These are phyloP conservation scores for Isurus oxyrinchus DNA, from an alignment of 2,113 vertebrate species.

Conservation along the genomic window DNA sequence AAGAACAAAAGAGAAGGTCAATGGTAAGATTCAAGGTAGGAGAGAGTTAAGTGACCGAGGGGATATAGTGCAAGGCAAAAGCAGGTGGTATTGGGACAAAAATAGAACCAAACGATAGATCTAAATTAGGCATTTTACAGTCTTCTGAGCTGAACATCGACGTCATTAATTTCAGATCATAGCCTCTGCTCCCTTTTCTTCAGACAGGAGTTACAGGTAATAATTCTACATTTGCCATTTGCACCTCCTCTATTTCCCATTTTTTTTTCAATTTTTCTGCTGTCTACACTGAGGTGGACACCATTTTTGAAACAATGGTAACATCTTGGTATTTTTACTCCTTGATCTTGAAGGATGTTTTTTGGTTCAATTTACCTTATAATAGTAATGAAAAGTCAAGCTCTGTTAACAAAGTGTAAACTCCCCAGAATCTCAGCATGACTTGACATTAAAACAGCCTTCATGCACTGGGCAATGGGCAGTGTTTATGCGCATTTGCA, in stretches of 20 bases:
- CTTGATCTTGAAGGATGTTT: background rate
- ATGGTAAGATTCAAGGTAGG: background rate
- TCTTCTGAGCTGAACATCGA: background rate
- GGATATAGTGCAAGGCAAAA: background rate
- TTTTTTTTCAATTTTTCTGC: background rate
- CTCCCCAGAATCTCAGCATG: background rate
- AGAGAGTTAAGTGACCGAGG: background rate
- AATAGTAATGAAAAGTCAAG: background rate
- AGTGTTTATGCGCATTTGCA: background rate
- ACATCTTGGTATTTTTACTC: background rate
- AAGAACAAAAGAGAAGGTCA: background rate
- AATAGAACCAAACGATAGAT: no score
- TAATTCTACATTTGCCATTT: background rate
- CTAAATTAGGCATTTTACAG: background rate
- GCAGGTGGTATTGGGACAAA: background rate
- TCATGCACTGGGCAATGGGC: background rate
- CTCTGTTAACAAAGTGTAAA: background rate
- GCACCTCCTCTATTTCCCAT: no score
- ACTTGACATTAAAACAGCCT: background rate
- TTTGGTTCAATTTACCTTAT: background rate
- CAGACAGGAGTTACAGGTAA: background rate
- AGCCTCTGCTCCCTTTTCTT: background rate
- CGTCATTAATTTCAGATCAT: background rate
- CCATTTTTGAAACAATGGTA: background rate
- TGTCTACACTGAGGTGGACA: background rate